Base-by-base conservation (phyloP, 2,113 vertebrate genomes). In the Siniperca knerii region DNA sequence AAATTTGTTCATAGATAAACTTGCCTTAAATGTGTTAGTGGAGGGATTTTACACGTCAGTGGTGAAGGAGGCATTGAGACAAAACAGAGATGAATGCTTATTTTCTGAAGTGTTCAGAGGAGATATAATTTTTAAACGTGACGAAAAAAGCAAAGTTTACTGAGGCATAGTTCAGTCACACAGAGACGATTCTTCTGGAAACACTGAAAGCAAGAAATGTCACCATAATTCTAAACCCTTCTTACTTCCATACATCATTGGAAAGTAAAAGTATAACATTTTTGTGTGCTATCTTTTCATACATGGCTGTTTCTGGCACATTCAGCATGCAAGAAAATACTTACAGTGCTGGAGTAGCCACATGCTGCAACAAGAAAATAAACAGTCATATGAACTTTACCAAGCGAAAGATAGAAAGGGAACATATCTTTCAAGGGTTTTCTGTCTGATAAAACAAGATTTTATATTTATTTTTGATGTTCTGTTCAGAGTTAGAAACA, bases 391-490 rank as follows among this genome's bases (percentile, higher is more conserved):
- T 60, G 65, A 72, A 44, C 77, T 77, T 78, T 48, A 79, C 48
- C 50, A 8, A 69, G n/a, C 0, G 0, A 58, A 61, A 20, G 25
- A 89, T 70, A 68, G 48, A 71, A 84, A 48, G 42, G 12, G 8
- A 55, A 54, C 21, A 54, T 73, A 79, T 81, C 57, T n/a, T 2
- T 16, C 44, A 82, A 75, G 77, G 44, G 54, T 79, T 88, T 83
- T 77, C 44, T 35, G 9, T 25, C 83, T 77, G 58, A 88, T 86
- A 76, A 85, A 79, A 55, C 40, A 64, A 48, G 8, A 60, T 85
- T 68, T 77, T 21, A 58, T 65, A 54, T 88, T 60, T 69, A 58
- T 79, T 87, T 89, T 84, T 33, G 9, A 69, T 66, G 25, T 69
- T 81, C 33, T 78, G 62, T 66, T 66, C 79, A 76, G 77, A 75